phyloP scores from a whole-genome alignment of 2,113 vertebrate genomes.

The Ancistrus triradiatus region DNA sequence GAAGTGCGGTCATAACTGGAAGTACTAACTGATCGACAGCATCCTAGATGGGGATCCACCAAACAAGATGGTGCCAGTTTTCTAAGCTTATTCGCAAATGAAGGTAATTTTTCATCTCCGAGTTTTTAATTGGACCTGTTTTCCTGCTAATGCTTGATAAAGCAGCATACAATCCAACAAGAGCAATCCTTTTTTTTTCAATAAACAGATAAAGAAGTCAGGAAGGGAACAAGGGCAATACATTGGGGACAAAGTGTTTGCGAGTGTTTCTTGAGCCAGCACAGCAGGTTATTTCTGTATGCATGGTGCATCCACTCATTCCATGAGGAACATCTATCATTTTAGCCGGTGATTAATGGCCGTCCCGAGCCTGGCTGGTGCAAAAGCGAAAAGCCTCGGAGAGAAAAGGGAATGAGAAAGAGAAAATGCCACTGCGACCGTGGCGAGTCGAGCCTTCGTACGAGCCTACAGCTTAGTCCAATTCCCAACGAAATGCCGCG shows the following conservation, averaged over 20 bases:
- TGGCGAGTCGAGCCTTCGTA: slow-evolving; percentile 2
- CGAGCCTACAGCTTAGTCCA: background rate
- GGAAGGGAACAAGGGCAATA: slow-evolving; percentile 6
- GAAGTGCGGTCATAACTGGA: too few relatives aligned
- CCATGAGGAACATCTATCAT: slow-evolving; percentile 55
- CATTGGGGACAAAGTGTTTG: slow-evolving; percentile 27
- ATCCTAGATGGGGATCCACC: too few relatives aligned
- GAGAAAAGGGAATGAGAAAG: slow-evolving; percentile 32
- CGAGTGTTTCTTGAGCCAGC: slow-evolving; percentile 43
- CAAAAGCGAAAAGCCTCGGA: slow-evolving; percentile 39
- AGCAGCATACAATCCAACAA: too few relatives aligned
- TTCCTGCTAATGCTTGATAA: too few relatives aligned
- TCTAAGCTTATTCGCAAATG: too few relatives aligned
- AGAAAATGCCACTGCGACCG: slow-evolving; percentile 30
- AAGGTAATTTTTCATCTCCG: too few relatives aligned
- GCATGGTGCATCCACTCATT: slow-evolving; percentile 47
- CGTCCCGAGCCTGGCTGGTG: slow-evolving; percentile 38
- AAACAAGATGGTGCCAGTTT: too few relatives aligned
- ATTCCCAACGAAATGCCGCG: background rate
- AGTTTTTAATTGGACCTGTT: too few relatives aligned
- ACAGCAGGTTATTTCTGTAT: slow-evolving; percentile 51
- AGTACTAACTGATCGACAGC: too few relatives aligned
- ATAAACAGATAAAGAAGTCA: slow-evolving; percentile 1
- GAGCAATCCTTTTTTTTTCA: too few relatives aligned
- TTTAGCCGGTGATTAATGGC: slow-evolving; percentile 54